These are phyloP conservation scores for Microctenopoma steveboyesi DNA, from an alignment of 2,797 vertebrate genomes.

Conservation along the genomic window DNA sequence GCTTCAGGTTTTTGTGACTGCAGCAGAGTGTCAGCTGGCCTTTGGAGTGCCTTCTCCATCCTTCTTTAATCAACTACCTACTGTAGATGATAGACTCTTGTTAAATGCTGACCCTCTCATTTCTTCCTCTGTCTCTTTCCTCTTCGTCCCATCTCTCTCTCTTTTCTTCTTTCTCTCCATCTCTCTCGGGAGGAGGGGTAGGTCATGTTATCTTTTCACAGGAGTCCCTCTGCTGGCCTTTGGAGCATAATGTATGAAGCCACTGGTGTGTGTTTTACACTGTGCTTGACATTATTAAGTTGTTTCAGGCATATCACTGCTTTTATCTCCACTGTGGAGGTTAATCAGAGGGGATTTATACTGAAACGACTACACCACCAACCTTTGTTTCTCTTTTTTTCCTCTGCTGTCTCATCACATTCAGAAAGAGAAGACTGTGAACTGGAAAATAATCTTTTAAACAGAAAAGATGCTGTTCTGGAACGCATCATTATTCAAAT, in stretches of 20 bases:
- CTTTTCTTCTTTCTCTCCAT: slow-evolving; percentile 23
- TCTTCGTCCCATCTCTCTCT: slow-evolving; percentile 12
- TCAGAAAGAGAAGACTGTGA: slow-evolving; percentile 11
- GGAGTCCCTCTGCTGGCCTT: slow-evolving; percentile 75
- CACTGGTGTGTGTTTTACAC: slow-evolving; percentile 79
- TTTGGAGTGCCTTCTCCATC: slow-evolving; percentile 52
- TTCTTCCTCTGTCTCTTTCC: slow-evolving; percentile 51
- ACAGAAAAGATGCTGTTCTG: neutral
- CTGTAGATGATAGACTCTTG: slow-evolving; percentile 72
- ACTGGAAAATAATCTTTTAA: slow-evolving; percentile 10
- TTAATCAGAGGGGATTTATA: slow-evolving; percentile 76
- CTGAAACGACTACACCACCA: slow-evolving; percentile 44
- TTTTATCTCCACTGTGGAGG: slow-evolving; percentile 71
- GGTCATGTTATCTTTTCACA: slow-evolving; percentile 79
- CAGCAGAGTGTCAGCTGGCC: neutral
- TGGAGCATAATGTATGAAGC: slow-evolving; percentile 83
- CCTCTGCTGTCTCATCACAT: slow-evolving; percentile 23
- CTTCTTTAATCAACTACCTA: slow-evolving; percentile 49
- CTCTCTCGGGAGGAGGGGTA: slow-evolving; percentile 43
- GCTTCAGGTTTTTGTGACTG: too few species aligned
- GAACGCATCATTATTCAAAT: neutral
- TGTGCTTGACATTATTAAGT: slow-evolving; percentile 74
- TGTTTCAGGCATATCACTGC: slow-evolving; percentile 71
- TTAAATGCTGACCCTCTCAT: slow-evolving; percentile 75
- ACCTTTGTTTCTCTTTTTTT: slow-evolving; percentile 9